Conservation (phyloP, 2,113 vertebrate species). For the Petroica traversi region DNA sequence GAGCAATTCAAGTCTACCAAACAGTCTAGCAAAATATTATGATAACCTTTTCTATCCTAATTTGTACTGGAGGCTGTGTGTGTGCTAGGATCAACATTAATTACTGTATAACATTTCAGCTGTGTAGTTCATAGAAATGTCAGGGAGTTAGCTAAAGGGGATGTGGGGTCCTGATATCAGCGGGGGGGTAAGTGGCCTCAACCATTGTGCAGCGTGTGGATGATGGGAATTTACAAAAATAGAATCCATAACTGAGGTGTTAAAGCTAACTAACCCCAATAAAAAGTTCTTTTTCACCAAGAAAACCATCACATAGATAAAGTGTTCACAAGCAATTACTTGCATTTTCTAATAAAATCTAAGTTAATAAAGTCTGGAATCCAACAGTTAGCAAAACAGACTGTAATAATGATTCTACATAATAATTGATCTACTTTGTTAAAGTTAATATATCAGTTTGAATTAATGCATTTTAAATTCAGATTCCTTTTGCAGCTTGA, state of each 20-base stretch:
- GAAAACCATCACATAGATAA: not conserved
- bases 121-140: constrained; percentile 83
- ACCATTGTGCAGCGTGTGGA: constrained; percentile 51
- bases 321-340: constrained; percentile 14
- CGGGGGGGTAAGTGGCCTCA: constrained; percentile 51
- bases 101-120: constrained; percentile 89
- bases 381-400: constrained; percentile 65
- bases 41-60: constrained; percentile 93
- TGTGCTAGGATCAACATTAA: constrained; percentile 87
- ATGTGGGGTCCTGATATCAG: constrained; percentile 71
- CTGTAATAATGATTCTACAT: constrained; percentile 67
- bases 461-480: constrained; percentile 82
- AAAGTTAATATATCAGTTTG: constrained; percentile 81
- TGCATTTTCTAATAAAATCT: constrained; percentile 55
- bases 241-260: constrained; percentile 64
- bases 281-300: constrained; percentile 56
- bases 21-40: constrained; percentile 90
- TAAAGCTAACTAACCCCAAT: constrained; percentile 58
- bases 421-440: constrained; percentile 77
- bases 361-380: constrained; percentile 70
- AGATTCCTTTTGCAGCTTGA: constrained; percentile 79
- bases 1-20: constrained; percentile 82
- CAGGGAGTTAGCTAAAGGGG: constrained; percentile 78
- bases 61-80: constrained; percentile 86
- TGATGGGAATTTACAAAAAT: constrained; percentile 67